Conservation (phyloP, 2,888 invertebrate species). For the Caenorhabditis uteleia region DNA sequence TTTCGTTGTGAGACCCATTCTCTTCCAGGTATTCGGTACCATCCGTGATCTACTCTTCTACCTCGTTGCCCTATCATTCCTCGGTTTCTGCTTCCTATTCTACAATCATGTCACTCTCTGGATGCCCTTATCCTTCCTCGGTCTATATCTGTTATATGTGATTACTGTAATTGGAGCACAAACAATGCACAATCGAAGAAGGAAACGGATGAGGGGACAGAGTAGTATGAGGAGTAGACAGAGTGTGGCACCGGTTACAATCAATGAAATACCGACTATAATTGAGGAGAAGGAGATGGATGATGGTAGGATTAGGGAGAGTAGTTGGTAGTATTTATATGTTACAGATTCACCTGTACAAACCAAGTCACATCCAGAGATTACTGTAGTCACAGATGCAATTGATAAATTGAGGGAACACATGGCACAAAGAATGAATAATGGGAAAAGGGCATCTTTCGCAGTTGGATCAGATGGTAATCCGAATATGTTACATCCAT, state of each 20-base stretch:
- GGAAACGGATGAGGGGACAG: constrained; percentile 11
- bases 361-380: constrained; percentile 11
- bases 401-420: constrained; percentile 32
- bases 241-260: constrained; percentile 18
- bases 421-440: constrained; percentile 12
- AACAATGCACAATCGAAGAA: constrained; percentile 28
- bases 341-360: background rate
- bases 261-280: background rate
- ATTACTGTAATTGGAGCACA: constrained; percentile 72
- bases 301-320: constrained; percentile 4
- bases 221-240: constrained; percentile 11
- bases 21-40: constrained; percentile 67
- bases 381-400: constrained; percentile 26
- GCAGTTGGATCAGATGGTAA: constrained; percentile 17
- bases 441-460: constrained; percentile 23
- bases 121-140: constrained; percentile 73
- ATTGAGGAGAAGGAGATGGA: too few relatives aligned
- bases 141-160: constrained; percentile 73
- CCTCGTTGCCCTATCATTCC: constrained; percentile 72
- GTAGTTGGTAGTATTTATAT: background rate
- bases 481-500: constrained; percentile 20
- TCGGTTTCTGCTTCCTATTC: constrained; percentile 72
- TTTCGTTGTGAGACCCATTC: too few relatives aligned
- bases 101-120: constrained; percentile 72
- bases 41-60: constrained; percentile 74